Base-by-base conservation (phyloP, 2,113 vertebrate species). In the Parus major region DNA sequence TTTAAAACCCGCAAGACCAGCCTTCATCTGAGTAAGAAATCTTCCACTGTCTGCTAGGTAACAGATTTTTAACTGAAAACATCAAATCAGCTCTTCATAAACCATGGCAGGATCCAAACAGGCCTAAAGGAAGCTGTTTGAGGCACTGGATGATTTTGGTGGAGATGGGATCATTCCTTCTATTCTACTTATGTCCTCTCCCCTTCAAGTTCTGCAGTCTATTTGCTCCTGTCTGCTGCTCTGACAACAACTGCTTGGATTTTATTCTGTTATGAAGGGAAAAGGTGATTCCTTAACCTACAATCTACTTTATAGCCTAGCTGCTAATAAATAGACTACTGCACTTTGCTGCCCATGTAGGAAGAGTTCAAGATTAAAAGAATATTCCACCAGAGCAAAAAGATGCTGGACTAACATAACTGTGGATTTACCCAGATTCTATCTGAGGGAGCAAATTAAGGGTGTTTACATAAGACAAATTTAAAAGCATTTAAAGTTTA, bases 281-380 rank as follows among this genome's bases (percentile, higher is more conserved):
- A 86, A 91, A 73, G 29, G 44, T 7, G 2, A 88, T 44, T 81
- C 71, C 25, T 39, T 46, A 78, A 95, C 56, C 60, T 71, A 90
- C 71, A 68, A 29, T 31, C 72, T 71, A 17, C 22, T 80, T 81
- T 47, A 75, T 12, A 80, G 68, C 55, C 29, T 59, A 87, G 84
- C 31, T 78, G 55, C 59, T 90, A 70, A 90, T 90, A 93, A 90
- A 94, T 25, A 93, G 79, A 21, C 56, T 68, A 41, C 6, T n/a
- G 72, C 49, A 22, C n/a, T 90, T 83, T 14, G 27, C 19, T 77
- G 61, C 68, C 39, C 49, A 60, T 35, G 57, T 57, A 68, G 39
- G 28, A 80, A 72, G 39, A 52, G 23, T 55, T 93, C 79, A 44
- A 63, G 47, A 85, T 49, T n/a, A 56, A 86, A 94, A 82, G 7